These are phyloP conservation scores for Halcyon smyrnensis DNA, from an alignment of 2,797 vertebrate species.

Conservation along the genomic window DNA sequence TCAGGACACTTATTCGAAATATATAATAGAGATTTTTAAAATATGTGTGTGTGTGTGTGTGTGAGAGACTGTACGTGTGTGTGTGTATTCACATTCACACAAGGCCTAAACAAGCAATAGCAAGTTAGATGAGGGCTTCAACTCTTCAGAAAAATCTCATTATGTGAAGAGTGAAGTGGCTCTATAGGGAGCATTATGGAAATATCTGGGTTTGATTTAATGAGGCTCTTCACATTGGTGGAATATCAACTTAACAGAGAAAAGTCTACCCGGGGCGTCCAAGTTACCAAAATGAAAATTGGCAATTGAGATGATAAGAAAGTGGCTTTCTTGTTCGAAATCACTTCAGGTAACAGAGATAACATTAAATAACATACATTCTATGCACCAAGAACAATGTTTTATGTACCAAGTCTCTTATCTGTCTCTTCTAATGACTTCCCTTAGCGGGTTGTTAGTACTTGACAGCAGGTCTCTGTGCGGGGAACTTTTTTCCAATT, in stretches of 20 bases:
- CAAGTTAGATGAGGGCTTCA: conserved; percentile 89
- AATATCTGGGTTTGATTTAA: conserved; percentile 94
- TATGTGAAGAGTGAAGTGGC: conserved; percentile 89
- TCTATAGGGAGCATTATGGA: conserved; percentile 93
- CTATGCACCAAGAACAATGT: conserved; percentile 93
- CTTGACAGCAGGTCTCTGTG: conserved; percentile 99
- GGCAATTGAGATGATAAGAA: conserved; percentile 87
- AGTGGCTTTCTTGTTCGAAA: conserved; percentile 84
- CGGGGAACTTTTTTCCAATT: conserved; percentile 95
- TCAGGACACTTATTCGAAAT: conserved; percentile 73
- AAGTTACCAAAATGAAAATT: conserved; percentile 89
- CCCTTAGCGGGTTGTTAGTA: conserved; percentile 99
- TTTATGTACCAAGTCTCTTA: conserved; percentile 97
- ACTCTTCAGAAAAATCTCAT: conserved; percentile 91
- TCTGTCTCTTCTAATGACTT: conserved; percentile 99
- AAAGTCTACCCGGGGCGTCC: conserved; percentile 87
- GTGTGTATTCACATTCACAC: conserved; percentile 73
- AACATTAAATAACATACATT: conserved; percentile 91
- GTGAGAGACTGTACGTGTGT: neutral
- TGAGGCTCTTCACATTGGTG: conserved; percentile 90
- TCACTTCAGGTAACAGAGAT: conserved; percentile 89
- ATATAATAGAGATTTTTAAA: neutral
- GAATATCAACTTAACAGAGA: conserved; percentile 88
- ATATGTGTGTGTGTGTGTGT: neutral
- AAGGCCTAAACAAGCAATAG: conserved; percentile 82